Percentiles rank a stretch among this genome's conserved stretches.
Evolutionary conservation across 30 jellyfish, hydroid and myxozoan species (phyloP).

Genomic region (Mastigias papua): DNA sequence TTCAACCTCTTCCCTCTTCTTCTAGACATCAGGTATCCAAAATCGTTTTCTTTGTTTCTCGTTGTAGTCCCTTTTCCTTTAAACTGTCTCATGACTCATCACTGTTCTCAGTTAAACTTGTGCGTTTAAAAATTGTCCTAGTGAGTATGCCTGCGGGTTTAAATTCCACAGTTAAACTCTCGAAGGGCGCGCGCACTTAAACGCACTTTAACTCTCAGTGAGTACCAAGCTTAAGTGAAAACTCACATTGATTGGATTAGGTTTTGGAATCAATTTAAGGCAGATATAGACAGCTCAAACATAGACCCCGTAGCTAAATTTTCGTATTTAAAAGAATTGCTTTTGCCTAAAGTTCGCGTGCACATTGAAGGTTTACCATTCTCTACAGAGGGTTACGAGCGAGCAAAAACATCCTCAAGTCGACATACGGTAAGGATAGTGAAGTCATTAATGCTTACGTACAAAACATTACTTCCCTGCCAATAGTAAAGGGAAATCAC

Average conservation of each 20-base stretch:
- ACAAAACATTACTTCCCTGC: conserved; percentile 70
- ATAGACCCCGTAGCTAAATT: conserved; percentile 63
- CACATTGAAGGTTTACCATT: conserved; percentile 67
- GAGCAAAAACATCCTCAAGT: conserved; percentile 71
- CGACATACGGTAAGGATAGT: conserved; percentile 74
- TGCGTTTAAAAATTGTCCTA: too few relatives aligned
- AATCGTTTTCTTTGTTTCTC: too few relatives aligned
- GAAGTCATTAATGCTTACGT: conserved; percentile 77
- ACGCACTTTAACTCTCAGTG: too few relatives aligned
- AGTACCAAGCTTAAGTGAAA: too few relatives aligned
- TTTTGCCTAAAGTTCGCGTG: conserved; percentile 53
- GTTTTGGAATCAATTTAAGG: conserved; percentile 77
- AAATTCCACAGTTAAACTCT: too few relatives aligned
- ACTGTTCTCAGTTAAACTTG: too few relatives aligned
- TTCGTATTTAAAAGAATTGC: conserved; percentile 72
- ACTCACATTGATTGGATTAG: conserved; percentile 78
- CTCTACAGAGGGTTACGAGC: conserved; percentile 80
- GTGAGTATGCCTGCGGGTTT: too few relatives aligned
- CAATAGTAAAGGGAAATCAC: conserved; percentile 40
- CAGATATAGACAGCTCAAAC: conserved; percentile 64
- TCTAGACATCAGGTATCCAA: too few relatives aligned
- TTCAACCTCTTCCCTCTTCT: too few relatives aligned
- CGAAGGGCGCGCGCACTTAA: too few relatives aligned
- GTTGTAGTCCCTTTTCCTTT: too few relatives aligned
- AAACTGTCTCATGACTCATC: too few relatives aligned